Evolutionary conservation across 2,113 vertebrate species (phyloP).

Genomic region (Sapajus apella): DNA sequence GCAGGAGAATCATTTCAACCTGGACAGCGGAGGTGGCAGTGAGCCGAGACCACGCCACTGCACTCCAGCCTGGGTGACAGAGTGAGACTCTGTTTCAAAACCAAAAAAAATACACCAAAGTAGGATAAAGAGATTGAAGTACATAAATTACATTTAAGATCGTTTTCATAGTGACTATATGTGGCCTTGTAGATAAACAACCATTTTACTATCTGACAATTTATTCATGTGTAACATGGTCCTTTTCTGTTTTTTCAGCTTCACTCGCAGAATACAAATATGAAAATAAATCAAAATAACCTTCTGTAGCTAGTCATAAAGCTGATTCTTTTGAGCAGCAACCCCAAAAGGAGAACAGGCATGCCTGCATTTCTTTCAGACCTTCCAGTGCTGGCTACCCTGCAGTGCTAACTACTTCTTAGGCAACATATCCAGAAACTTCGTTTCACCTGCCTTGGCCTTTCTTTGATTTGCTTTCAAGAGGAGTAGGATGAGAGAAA

Average conservation of each 20-base stretch:
- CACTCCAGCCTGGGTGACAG: no score
- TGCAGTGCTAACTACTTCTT: neutral
- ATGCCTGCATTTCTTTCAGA: neutral
- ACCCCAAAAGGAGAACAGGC: neutral
- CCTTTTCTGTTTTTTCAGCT: neutral
- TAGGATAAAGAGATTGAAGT: neutral
- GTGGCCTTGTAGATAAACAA: neutral
- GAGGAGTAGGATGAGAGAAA: neutral
- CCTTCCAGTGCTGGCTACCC: neutral
- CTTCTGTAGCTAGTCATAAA: neutral
- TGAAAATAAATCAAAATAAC: conserved; percentile 39
- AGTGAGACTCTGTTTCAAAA: no score
- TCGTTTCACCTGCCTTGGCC: neutral
- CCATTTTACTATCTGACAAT: neutral
- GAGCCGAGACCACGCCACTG: no score
- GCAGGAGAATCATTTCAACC: no score
- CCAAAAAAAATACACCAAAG: neutral
- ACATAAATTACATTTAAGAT: conserved; percentile 20
- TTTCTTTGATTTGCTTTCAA: conserved; percentile 18
- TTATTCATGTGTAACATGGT: neutral
- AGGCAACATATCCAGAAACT: neutral
- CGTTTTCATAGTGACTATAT: neutral
- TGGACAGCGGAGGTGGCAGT: no score
- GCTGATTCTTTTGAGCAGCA: neutral
- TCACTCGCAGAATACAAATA: conserved; percentile 16